These are phyloP conservation scores for Lycodopsis pacificus DNA, from an alignment of 2,797 vertebrate genomes.

Conservation along the genomic window DNA sequence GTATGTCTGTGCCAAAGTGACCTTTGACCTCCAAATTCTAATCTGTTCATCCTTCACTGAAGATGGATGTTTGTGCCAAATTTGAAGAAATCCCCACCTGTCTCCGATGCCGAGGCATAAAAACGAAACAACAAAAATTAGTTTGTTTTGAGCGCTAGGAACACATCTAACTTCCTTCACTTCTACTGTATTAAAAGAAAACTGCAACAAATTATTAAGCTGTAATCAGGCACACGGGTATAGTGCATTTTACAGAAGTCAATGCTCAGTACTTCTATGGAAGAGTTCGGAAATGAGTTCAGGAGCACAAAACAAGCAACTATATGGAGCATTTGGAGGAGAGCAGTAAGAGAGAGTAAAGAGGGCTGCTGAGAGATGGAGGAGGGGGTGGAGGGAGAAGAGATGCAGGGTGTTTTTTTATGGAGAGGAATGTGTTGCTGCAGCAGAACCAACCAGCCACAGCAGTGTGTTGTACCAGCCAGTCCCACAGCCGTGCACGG, in stretches of 20 bases:
- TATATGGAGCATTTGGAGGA: not conserved
- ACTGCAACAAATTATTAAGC: no score
- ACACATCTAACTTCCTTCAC: not conserved
- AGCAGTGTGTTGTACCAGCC: conserved; percentile 44
- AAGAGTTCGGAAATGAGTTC: not conserved
- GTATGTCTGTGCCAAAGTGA: not conserved
- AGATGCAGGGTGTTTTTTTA: conserved; percentile 7
- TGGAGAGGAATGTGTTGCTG: conserved; percentile 50
- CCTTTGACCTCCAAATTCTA: not conserved
- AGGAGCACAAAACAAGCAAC: not conserved
- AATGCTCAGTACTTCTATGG: not conserved
- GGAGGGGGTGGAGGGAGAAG: conserved; percentile 1
- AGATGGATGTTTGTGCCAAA: not conserved
- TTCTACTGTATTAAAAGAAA: not conserved
- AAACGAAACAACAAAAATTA: no score
- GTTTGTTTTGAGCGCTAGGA: not conserved
- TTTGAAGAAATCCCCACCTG: not conserved
- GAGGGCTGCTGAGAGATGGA: conserved; percentile 2
- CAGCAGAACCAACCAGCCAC: conserved; percentile 40
- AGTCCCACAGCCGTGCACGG: conserved; percentile 39
- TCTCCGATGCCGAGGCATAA: no score
- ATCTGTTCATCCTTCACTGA: not conserved
- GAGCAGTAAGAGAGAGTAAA: not conserved
- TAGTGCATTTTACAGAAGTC: not conserved
- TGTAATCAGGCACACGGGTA: not conserved